Evolutionary conservation across 2,888 invertebrate species (phyloP).

Genomic region (Lasioglossum leucozonium): DNA sequence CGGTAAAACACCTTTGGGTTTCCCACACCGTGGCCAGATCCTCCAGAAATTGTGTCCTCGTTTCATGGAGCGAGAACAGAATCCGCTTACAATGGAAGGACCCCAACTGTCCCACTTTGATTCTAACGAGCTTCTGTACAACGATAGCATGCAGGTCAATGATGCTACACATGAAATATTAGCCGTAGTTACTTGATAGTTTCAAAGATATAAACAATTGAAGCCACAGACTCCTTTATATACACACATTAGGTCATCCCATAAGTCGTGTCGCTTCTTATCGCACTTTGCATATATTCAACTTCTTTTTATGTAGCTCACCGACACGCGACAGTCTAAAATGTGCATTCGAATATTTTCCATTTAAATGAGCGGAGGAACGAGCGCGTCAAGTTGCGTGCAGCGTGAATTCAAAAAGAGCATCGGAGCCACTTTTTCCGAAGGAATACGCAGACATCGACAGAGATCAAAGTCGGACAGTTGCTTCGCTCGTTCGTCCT

Average conservation of each 20-base stretch:
- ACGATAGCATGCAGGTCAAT: not conserved
- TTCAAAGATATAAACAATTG: not conserved
- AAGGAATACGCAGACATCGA: not conserved
- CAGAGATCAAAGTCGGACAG: not conserved
- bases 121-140: not conserved
- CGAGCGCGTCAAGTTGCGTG: not conserved
- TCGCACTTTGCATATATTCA: not conserved
- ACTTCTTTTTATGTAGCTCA: not conserved
- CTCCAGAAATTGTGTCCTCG: not conserved
- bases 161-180: not conserved
- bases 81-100: not conserved
- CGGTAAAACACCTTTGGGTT: not conserved
- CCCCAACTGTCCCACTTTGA: conserved; percentile 73
- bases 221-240: not conserved
- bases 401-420: not conserved
- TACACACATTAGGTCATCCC: not conserved
- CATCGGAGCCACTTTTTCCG: not conserved
- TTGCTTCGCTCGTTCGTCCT: not conserved
- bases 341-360: not conserved
- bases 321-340: not conserved
- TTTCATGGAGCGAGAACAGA: not conserved
- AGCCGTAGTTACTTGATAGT: conserved; percentile 6
- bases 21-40: not conserved
- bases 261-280: conserved; percentile 2
- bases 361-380: not conserved